Base-by-base conservation (phyloP, 1,140 invertebrate species). In the Heliconius nattereri region DNA sequence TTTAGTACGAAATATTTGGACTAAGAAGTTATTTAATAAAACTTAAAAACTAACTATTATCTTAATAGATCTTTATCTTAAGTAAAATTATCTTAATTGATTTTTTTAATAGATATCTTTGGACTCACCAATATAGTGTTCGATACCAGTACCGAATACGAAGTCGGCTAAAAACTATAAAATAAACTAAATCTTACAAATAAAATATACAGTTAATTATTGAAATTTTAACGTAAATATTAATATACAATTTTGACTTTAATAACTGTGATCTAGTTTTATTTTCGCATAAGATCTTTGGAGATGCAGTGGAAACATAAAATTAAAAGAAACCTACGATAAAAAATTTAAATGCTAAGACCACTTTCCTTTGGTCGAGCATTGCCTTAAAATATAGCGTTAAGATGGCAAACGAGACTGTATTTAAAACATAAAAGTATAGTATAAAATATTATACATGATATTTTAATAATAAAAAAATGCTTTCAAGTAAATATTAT, bases 271-370 rank as follows among this genome's bases (percentile, higher is more conserved):
- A 16, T 26, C 60, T 66, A 66, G 26, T 66, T 66, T 66, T 26
- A 29, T 66, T 66, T 26, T 66, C 23, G 5, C n/a, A 26, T 40
- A 66, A 75, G 32, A 75, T n/a, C 54, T 66, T 32, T 66, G n/a
- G n/a, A 75, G 23, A 60, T 23, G 54, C 54, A 23, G 54, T 60
- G 7, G 13, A 26, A 60, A 60, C 7, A 60, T 60, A 26, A 29
- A 66, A 66, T 66, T 49, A 37, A 60, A 75, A 66, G 54, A 66
- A 66, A 45, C 5, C 23, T 23, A 60, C 66, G 7, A 40, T 66
- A 75, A 29, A 75, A 75, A 75, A 54, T 66, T 75, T 75, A 66
- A 37, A 60, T 40, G n/a, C 23, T 75, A 66, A 75, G 74, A 60
- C n/a, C 74, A 75, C 74, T 75, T 75, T 29, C 54, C 32, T n/a